phyloP scores from a whole-genome alignment of 2,888 invertebrate species.

The Monopis laevigella region DNA sequence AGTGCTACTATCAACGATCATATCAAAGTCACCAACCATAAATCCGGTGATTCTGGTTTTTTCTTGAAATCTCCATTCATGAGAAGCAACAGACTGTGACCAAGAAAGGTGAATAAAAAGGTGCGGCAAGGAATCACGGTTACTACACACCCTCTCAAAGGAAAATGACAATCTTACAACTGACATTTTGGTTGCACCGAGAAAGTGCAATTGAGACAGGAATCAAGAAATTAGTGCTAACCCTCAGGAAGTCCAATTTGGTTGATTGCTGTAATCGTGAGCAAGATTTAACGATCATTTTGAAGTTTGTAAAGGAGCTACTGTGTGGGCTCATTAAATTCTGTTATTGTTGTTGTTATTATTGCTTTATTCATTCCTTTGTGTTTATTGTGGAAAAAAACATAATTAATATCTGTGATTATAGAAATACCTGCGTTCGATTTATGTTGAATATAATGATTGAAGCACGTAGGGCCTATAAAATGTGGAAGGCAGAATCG shows the following conservation, averaged over 20 bases:
- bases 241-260: conserved; percentile 48
- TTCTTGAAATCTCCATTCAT: conserved; percentile 52
- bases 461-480: no score
- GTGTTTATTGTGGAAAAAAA: no score
- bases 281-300: conserved; percentile 15
- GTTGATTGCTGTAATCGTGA: conserved; percentile 27
- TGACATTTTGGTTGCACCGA: conserved; percentile 15
- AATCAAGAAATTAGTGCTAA: conserved; percentile 26
- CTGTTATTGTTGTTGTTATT: no score
- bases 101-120: conserved; percentile 57
- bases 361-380: no score
- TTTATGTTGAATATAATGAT: no score
- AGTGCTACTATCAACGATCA: no score
- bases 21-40: no score
- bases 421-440: no score
- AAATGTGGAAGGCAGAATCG: no score
- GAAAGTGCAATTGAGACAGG: conserved; percentile 6
- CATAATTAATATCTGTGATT: no score
- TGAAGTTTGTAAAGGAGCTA: neutral
- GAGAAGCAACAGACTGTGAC: conserved; percentile 50
- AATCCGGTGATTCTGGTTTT: conserved; percentile 57
- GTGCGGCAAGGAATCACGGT: conserved; percentile 59
- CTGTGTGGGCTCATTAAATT: conserved; percentile 1
- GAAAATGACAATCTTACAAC: conserved; percentile 30
- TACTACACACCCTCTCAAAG: conserved; percentile 45